phyloP scores from a whole-genome alignment of 23 tunicate species.

The Aplidium turbinatum region DNA sequence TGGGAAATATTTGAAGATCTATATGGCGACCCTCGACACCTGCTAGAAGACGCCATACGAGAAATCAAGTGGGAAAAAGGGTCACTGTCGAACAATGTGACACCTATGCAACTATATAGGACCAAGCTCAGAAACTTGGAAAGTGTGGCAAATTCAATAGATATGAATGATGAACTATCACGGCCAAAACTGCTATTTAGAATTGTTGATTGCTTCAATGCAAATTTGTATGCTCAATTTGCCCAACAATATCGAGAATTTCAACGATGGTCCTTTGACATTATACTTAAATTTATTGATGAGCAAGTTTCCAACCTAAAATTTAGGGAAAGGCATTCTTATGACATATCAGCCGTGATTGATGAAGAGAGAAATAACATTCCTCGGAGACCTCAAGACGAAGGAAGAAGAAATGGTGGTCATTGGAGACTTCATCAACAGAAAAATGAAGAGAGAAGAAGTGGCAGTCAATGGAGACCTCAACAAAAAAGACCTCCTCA shows the following conservation, averaged over 20 bases:
- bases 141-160: neutral
- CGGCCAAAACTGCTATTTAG: neutral
- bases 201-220: neutral
- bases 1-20: neutral
- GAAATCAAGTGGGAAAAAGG: constrained; percentile 8
- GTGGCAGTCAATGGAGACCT: too few relatives aligned
- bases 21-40: neutral
- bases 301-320: constrained; percentile 5
- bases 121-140: neutral
- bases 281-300: neutral
- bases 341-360: neutral
- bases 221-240: constrained; percentile 1
- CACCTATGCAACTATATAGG: neutral
- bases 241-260: neutral
- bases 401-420: too few relatives aligned
- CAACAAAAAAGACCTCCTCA: too few relatives aligned
- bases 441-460: too few relatives aligned
- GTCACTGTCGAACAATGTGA: neutral
- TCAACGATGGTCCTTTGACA: neutral
- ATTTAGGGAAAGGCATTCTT: neutral
- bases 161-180: neutral
- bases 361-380: constrained; percentile 1
- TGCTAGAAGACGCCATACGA: constrained; percentile 2
- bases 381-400: too few relatives aligned
- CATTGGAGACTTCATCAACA: too few relatives aligned